Evolutionary conservation across 1,140 invertebrate species (phyloP).

Genomic region (Diabrotica virgifera): DNA sequence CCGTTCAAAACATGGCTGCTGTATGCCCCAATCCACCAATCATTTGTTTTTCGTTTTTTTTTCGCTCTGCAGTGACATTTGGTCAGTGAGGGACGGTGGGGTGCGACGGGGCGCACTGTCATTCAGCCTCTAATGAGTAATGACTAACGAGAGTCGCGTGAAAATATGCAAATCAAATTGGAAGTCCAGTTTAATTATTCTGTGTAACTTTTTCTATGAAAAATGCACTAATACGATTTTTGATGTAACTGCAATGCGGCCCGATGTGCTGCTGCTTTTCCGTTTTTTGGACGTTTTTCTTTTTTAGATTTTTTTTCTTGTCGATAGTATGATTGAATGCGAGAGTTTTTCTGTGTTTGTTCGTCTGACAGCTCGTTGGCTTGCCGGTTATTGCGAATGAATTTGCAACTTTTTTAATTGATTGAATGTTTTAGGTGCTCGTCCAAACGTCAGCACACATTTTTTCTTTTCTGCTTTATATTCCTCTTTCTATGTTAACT

Average conservation of each 20-base stretch:
- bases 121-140: conserved; percentile 47
- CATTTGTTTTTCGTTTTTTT: conserved; percentile 48
- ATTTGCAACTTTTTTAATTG: conserved; percentile 4
- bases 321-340: conserved; percentile 21
- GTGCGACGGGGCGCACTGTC: conserved; percentile 35
- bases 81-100: conserved; percentile 27
- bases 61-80: conserved; percentile 41
- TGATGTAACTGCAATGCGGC: conserved; percentile 27
- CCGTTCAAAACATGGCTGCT: conserved; percentile 42
- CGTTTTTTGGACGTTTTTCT: conserved; percentile 6
- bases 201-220: conserved; percentile 35
- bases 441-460: neutral
- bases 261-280: conserved; percentile 18
- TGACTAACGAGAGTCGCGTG: conserved; percentile 49
- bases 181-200: conserved; percentile 48
- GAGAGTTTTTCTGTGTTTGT: conserved; percentile 8
- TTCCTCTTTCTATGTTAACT: too few relatives aligned
- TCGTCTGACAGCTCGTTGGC: conserved; percentile 4
- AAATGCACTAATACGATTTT: conserved; percentile 40
- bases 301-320: conserved; percentile 20
- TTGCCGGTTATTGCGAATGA: neutral
- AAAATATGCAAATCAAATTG: conserved; percentile 51
- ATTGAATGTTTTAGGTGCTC: neutral
- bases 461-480: too few relatives aligned
- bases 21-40: conserved; percentile 47